phyloP scores from a whole-genome alignment of 2,888 invertebrate species.

The Brachycybe producta region DNA sequence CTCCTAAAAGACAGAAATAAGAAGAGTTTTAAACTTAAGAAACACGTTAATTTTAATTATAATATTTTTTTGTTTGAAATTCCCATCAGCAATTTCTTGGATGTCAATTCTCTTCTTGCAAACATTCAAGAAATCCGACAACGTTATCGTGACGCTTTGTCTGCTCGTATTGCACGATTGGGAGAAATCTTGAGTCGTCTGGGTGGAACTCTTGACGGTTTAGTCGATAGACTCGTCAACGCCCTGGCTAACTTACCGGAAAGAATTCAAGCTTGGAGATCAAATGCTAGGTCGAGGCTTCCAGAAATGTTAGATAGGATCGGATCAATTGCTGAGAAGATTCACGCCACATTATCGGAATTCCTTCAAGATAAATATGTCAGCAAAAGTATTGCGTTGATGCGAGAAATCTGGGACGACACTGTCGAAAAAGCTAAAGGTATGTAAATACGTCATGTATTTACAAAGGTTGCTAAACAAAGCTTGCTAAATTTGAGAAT shows the following conservation, averaged over 20 bases:
- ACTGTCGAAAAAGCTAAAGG: slow-evolving; percentile 2
- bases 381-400: not conserved
- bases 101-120: not conserved
- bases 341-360: not conserved
- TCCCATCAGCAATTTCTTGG: slow-evolving; percentile 6
- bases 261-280: slow-evolving; percentile 5
- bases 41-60: not conserved
- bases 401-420: not conserved
- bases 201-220: not conserved
- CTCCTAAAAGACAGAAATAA: too few relatives aligned
- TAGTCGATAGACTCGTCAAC: not conserved
- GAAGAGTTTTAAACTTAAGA: too few relatives aligned
- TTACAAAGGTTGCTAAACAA: too few relatives aligned
- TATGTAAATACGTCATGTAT: too few relatives aligned
- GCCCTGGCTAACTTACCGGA: slow-evolving; percentile 2
- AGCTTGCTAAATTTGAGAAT: too few relatives aligned
- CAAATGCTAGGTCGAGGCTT: slow-evolving; percentile 4
- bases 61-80: not conserved
- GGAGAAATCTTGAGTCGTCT: not conserved
- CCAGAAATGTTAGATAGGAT: slow-evolving; percentile 10
- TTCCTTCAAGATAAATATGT: slow-evolving; percentile 8
- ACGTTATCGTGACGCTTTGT: not conserved
- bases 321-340: slow-evolving; percentile 5
- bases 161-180: not conserved
- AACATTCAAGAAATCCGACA: not conserved